Conservation (phyloP, 2,888 invertebrate species). For the Catocala fraxini region DNA sequence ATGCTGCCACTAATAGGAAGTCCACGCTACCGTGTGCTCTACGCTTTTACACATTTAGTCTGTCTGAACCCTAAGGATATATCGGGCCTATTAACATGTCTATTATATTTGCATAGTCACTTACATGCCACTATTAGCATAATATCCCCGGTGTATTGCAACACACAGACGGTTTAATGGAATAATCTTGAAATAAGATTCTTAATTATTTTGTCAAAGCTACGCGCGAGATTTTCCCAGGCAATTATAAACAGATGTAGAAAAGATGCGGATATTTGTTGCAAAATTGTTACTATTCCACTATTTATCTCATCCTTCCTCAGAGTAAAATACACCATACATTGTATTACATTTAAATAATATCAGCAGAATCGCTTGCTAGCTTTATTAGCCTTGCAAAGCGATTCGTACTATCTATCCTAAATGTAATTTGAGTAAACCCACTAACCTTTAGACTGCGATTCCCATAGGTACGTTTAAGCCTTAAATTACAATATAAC, state of each 20-base stretch:
- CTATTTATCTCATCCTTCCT: too few relatives aligned
- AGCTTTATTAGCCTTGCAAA: too few relatives aligned
- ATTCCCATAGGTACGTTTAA: too few relatives aligned
- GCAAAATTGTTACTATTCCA: too few relatives aligned
- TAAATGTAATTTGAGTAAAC: too few relatives aligned
- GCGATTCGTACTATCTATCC: too few relatives aligned
- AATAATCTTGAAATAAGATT: slow-evolving; percentile 23
- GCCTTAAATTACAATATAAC: too few relatives aligned
- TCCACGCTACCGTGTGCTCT: slow-evolving; percentile 23
- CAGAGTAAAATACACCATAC: too few relatives aligned
- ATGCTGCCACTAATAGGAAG: slow-evolving; percentile 49
- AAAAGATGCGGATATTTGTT: too few relatives aligned
- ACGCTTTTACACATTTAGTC: slow-evolving; percentile 27
- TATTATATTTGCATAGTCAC: slow-evolving; percentile 36
- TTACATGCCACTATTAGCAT: slow-evolving; percentile 23
- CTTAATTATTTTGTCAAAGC: slow-evolving; percentile 6
- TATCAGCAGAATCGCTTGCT: too few relatives aligned
- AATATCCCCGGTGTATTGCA: slow-evolving; percentile 32
- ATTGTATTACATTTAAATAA: too few relatives aligned
- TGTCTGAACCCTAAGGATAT: slow-evolving; percentile 4
- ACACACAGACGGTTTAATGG: slow-evolving; percentile 24
- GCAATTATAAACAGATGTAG: neutral
- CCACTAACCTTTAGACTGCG: too few relatives aligned
- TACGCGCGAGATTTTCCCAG: neutral
- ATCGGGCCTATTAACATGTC: slow-evolving; percentile 19